Evolutionary conservation across 2,797 vertebrate species (phyloP).

Genomic region (Emydoidea blandingii): DNA sequence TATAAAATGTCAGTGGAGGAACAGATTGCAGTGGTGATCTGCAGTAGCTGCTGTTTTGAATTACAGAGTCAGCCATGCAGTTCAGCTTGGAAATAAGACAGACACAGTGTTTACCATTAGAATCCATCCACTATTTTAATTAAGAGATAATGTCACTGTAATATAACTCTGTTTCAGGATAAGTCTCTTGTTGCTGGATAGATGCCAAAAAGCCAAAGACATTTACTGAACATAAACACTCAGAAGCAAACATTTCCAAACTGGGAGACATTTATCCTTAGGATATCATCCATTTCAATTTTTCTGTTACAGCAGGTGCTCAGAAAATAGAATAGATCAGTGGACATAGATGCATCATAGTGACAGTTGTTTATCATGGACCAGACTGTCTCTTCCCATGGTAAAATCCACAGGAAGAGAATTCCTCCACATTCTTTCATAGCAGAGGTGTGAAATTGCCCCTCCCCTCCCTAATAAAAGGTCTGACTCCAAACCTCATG

Average conservation of each 20-base stretch:
- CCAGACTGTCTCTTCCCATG: background rate
- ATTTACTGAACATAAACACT: background rate
- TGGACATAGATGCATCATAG: background rate
- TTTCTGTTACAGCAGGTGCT: background rate
- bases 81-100: constrained; percentile 10
- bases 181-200: background rate
- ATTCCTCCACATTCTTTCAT: background rate
- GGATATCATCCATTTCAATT: constrained; percentile 9
- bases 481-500: background rate
- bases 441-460: background rate
- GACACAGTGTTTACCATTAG: background rate
- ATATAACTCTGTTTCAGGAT: background rate
- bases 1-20: background rate
- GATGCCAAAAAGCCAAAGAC: background rate
- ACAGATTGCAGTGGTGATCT: background rate
- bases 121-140: background rate
- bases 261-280: background rate
- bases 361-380: constrained; percentile 29
- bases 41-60: background rate
- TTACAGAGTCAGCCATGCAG: background rate
- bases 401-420: background rate
- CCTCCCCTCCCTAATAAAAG: background rate
- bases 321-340: constrained; percentile 6
- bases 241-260: constrained; percentile 16
- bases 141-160: constrained; percentile 6